phyloP scores from a whole-genome alignment of 2,888 invertebrate species.

The Hypselothyrea guttata region DNA sequence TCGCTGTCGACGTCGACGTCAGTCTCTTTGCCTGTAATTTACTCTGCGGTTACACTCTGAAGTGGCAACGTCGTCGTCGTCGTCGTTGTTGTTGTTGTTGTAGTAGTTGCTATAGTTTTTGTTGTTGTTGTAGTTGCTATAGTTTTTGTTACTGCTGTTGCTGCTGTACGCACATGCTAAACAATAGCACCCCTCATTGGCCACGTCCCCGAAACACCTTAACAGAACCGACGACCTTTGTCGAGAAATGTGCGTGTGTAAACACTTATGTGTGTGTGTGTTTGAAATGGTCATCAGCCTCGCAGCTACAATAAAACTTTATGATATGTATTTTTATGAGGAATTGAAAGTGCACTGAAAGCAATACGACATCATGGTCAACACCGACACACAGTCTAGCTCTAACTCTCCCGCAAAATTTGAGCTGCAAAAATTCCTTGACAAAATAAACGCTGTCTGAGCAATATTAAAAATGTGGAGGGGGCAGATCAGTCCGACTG shows the following conservation, averaged over 20 bases:
- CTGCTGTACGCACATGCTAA: constrained; percentile 56
- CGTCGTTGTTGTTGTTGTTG: constrained; percentile 16
- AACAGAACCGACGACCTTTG: constrained; percentile 68
- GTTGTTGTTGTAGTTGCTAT: constrained; percentile 24
- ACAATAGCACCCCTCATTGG: constrained; percentile 66
- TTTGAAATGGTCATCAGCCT: constrained; percentile 60
- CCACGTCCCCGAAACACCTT: constrained; percentile 62
- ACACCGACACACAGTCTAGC: no score
- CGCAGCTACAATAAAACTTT: constrained; percentile 71
- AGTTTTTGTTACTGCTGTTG: constrained; percentile 21
- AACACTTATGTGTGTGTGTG: constrained; percentile 20
- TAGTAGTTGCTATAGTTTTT: constrained; percentile 8
- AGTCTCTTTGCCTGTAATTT: constrained; percentile 61
- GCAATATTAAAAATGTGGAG: no score
- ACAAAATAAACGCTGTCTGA: no score
- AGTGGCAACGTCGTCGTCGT: constrained; percentile 58
- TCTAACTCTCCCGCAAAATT: no score
- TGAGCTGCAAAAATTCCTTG: no score
- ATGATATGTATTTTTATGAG: constrained; percentile 71
- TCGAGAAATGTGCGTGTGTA: constrained; percentile 34
- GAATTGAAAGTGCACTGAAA: constrained; percentile 66
- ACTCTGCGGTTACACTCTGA: constrained; percentile 78
- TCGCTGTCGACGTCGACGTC: constrained; percentile 42
- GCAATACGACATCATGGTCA: constrained; percentile 40
- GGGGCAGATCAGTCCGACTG: no score